phyloP scores from a whole-genome alignment of 2,797 vertebrate genomes.

The Coregonus ussuriensis region DNA sequence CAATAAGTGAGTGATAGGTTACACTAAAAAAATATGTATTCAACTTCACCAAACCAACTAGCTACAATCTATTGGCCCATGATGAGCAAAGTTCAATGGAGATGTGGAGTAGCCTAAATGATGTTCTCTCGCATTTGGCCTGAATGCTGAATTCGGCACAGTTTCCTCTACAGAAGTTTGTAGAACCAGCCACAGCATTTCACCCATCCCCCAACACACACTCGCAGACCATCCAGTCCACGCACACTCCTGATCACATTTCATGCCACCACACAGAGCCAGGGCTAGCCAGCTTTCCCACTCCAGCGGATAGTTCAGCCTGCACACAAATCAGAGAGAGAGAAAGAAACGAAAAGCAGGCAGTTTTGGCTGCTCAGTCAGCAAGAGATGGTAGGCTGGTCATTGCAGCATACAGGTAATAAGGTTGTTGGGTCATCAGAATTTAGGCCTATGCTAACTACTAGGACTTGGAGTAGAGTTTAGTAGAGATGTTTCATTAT shows the following conservation, averaged over 20 bases:
- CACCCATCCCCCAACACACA: constrained; percentile 57
- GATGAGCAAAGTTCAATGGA: background rate
- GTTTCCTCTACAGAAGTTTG: constrained; percentile 45
- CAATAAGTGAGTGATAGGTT: background rate
- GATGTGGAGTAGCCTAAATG: background rate
- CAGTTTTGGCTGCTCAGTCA: constrained; percentile 75
- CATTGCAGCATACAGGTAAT: constrained; percentile 61
- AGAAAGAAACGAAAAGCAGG: constrained; percentile 72
- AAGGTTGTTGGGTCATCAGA: constrained; percentile 52
- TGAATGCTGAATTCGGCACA: constrained; percentile 23
- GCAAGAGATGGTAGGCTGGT: constrained; percentile 68
- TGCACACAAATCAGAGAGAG: constrained; percentile 62
- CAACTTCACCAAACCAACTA: background rate
- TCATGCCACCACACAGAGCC: constrained; percentile 74
- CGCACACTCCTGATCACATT: constrained; percentile 63
- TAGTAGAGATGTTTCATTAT: too few species aligned
- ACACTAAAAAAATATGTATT: background rate
- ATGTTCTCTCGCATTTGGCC: constrained; percentile 11
- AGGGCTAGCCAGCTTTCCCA: constrained; percentile 51
- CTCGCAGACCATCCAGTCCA: background rate
- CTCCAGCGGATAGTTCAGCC: constrained; percentile 64
- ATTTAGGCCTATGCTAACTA: background rate
- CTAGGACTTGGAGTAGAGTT: too few species aligned
- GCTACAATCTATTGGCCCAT: background rate
- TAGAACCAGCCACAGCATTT: constrained; percentile 48